Percentiles rank a stretch among this genome's conserved stretches.
Conservation (phyloP, 2,113 vertebrate genomes). For the Procavia capensis region DNA sequence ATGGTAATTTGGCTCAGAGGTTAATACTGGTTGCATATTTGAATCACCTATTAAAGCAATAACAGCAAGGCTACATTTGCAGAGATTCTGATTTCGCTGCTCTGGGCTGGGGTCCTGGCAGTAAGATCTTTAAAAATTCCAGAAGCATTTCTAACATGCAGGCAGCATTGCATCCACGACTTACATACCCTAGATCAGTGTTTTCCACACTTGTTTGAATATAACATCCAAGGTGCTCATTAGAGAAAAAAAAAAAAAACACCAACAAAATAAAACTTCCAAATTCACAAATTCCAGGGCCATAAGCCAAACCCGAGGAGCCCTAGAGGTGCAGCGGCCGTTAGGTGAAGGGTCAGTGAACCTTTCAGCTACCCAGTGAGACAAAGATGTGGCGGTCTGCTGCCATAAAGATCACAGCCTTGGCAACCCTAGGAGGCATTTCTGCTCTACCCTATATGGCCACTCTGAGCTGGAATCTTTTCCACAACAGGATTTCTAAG, state of each 20-base stretch:
- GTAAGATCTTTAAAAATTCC: not conserved
- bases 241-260: not conserved
- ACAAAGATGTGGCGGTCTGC: no score
- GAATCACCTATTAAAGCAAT: not conserved
- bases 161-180: not conserved
- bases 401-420: no score
- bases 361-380: no score
- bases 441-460: no score
- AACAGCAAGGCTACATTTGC: not conserved
- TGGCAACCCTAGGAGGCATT: no score
- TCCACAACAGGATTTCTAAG: not conserved
- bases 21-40: not conserved
- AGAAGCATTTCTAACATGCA: not conserved
- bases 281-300: not conserved
- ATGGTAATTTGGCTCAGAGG: not conserved
- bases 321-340: no score
- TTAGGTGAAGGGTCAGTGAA: no score
- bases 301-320: not conserved
- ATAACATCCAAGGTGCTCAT: not conserved
- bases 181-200: not conserved
- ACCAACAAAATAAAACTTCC: no score
- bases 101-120: not conserved
- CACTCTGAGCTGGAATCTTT: no score
- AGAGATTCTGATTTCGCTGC: not conserved
- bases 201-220: not conserved